Base-by-base conservation (phyloP, 2,113 vertebrate species). In the Otocyon megalotis region DNA sequence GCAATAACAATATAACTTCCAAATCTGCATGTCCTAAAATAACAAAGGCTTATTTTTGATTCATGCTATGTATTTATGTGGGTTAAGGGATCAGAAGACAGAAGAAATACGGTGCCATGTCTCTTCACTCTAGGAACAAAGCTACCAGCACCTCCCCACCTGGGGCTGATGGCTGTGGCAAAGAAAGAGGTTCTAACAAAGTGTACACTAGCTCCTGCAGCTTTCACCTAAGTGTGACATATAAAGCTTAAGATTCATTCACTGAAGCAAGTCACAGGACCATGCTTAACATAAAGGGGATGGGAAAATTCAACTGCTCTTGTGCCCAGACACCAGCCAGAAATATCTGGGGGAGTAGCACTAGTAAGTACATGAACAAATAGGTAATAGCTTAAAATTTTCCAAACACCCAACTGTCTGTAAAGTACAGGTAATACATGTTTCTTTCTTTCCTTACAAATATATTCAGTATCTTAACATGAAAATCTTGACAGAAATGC, bases 401-500 rank as follows among this genome's bases (percentile, higher is more conserved):
- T 81, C 69, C 26, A 94, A 80, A 80, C 19, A 69, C 20, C 7
- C 17, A 63, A 30, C 62, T 43, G 9, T 90, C 54, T 80, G 0
- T 28, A 81, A 54, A 82, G 12, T 65, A 4, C 8, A 88, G 24
- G 35, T 50, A 81, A 80, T 56, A 35, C 4, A n/a, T 82, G 10
- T 76, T 24, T 84, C 77, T 77, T 63, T 63, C 60, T 65, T 81
- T 58, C 8, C 24, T 92, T 95, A n/a, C 37, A 96, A 74, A 93
- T 80, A 22, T 17, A 63, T 54, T 90, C 30, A n/a, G 3, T 2
- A 84, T 63, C 76, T 89, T 87, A 35, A 85, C 35, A 56, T 90
- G 28, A 96, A 96, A 79, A 76, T 91, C 65, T 60, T 63, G 43
- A 37, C 50, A 56, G 28, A 83, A 95, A 93, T 8, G 71, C 43